A percentile compares a stretch with the other conserved stretches of the same genome.
These are phyloP conservation scores for Nixonia krombeini DNA, from an alignment of 1,140 invertebrate species.

Conservation along the genomic window DNA sequence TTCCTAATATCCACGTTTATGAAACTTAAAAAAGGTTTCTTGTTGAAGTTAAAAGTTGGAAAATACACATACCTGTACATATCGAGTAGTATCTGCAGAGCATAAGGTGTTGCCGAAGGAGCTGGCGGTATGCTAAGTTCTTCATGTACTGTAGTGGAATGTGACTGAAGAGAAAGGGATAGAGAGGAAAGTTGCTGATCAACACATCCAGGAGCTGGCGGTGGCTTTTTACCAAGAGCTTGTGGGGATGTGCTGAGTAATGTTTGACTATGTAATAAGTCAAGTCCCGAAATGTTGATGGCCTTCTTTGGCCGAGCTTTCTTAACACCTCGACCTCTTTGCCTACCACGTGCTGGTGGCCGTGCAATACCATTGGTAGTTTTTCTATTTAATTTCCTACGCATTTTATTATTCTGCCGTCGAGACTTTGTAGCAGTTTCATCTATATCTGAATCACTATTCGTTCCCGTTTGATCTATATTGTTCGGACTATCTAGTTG, in stretches of 20 bases:
- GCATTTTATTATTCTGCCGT: constrained; percentile 62
- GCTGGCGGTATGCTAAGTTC: constrained; percentile 85
- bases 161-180: constrained; percentile 73
- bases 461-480: constrained; percentile 59
- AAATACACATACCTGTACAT: constrained; percentile 77
- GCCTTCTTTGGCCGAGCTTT: constrained; percentile 76
- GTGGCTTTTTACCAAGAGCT: constrained; percentile 78
- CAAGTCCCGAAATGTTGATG: constrained; percentile 86
- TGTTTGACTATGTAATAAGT: constrained; percentile 91
- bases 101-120: constrained; percentile 85
- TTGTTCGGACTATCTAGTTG: constrained; percentile 66
- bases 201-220: constrained; percentile 89
- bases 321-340: constrained; percentile 71
- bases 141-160: constrained; percentile 78
- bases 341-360: constrained; percentile 61
- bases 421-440: constrained; percentile 57
- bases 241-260: constrained; percentile 85
- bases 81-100: constrained; percentile 87
- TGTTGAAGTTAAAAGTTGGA: too few species aligned
- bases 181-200: constrained; percentile 89
- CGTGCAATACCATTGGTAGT: constrained; percentile 63
- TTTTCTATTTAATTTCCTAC: constrained; percentile 68
- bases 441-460: constrained; percentile 63
- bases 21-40: too few species aligned
- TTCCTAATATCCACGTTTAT: too few species aligned